Conservation (phyloP, 1,140 invertebrate genomes). For the Drosophila subobscura region DNA sequence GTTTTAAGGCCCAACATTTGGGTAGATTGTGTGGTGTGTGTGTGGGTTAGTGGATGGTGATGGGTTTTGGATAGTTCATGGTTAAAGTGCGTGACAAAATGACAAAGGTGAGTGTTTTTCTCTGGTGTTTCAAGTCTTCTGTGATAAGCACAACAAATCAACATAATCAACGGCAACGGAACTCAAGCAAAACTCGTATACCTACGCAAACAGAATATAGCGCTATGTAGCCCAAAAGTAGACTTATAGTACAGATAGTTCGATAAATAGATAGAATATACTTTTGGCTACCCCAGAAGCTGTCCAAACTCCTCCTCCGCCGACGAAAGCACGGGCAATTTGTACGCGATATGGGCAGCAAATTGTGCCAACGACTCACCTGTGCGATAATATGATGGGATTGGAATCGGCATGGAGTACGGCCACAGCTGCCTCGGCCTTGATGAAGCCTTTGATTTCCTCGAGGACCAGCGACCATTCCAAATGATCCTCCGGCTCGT, state of each 20-base stretch:
- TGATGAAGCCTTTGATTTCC: conserved; percentile 97
- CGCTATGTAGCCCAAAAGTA: conserved; percentile 12
- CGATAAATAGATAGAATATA: conserved; percentile 43
- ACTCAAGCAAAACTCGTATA: conserved; percentile 78
- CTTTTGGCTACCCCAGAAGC: conserved; percentile 64
- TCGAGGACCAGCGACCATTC: conserved; percentile 97
- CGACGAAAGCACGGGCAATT: conserved; percentile 83
- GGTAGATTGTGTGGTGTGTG: conserved; percentile 16
- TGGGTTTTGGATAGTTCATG: conserved; percentile 40
- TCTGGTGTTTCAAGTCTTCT: conserved; percentile 83
- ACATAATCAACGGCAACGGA: conserved; percentile 64
- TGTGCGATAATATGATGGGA: conserved; percentile 92
- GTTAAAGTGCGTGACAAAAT: conserved; percentile 72
- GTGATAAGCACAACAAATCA: conserved; percentile 82
- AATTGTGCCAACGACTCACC: conserved; percentile 85
- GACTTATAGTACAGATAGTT: conserved; percentile 20
- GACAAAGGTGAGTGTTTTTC: conserved; percentile 74
- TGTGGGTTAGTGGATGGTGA: conserved; percentile 27
- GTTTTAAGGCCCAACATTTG: conserved; percentile 4
- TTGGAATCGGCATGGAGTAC: conserved; percentile 94
- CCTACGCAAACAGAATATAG: conserved; percentile 64
- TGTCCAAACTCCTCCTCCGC: conserved; percentile 81
- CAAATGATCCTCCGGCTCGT: conserved; percentile 97
- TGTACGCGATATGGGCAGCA: conserved; percentile 41
- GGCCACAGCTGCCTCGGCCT: conserved; percentile 94